phyloP scores from a whole-genome alignment of 2,888 invertebrate species.

The Drosophila paramelanica region DNA sequence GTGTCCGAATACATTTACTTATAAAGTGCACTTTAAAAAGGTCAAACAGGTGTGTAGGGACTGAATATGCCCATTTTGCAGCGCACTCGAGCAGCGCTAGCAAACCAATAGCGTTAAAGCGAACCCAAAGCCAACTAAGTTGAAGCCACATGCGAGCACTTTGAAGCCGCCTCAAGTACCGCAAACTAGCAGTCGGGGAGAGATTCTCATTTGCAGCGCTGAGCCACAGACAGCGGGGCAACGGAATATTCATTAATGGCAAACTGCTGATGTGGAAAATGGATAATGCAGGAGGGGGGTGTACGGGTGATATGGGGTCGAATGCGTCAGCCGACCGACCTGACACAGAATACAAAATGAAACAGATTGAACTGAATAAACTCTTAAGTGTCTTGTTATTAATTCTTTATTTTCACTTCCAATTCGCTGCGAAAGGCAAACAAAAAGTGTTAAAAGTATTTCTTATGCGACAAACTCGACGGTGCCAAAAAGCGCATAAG shows the following conservation, averaged over 20 bases:
- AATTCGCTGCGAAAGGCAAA: constrained; percentile 45
- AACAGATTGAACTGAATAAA: constrained; percentile 63
- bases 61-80: background rate
- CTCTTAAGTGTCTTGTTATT: constrained; percentile 38
- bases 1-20: too few species aligned
- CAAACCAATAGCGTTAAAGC: constrained; percentile 4
- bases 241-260: constrained; percentile 62
- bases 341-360: constrained; percentile 2
- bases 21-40: background rate
- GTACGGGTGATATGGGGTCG: background rate
- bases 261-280: constrained; percentile 67
- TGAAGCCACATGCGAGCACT: background rate
- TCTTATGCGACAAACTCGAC: constrained; percentile 42
- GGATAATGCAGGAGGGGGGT: constrained; percentile 44
- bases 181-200: background rate
- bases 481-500: constrained; percentile 24
- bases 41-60: background rate
- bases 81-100: background rate
- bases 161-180: background rate
- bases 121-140: background rate
- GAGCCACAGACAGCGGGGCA: constrained; percentile 39
- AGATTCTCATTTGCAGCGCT: constrained; percentile 15
- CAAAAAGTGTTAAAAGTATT: constrained; percentile 54
- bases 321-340: background rate
- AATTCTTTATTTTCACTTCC: constrained; percentile 49